Evolutionary conservation across 1,140 invertebrate genomes (phyloP).

Genomic region (Cepaea nemoralis): DNA sequence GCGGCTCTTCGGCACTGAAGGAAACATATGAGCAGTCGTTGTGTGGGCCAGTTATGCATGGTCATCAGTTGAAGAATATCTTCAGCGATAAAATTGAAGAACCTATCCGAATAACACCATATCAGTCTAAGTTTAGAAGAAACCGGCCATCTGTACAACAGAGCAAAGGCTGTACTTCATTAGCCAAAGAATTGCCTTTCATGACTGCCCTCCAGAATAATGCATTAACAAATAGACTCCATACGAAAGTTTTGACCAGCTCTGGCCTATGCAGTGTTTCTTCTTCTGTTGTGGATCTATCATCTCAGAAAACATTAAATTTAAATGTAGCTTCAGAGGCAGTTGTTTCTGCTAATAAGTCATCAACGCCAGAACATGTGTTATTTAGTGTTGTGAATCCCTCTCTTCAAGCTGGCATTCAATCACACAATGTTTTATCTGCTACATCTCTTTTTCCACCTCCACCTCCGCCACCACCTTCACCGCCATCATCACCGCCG

Average conservation of each 20-base stretch:
- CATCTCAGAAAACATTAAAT: background rate
- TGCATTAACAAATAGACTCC: background rate
- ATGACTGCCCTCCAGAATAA: background rate
- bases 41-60: conserved; percentile 46
- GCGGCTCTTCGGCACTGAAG: background rate
- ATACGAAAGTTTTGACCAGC: background rate
- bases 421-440: background rate
- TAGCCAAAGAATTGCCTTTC: background rate
- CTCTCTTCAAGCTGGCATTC: background rate
- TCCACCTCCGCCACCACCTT: too few species aligned
- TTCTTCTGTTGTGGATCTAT: background rate
- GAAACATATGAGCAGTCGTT: background rate
- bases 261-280: background rate
- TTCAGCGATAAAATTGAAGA: conserved; percentile 22
- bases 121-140: background rate
- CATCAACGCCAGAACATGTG: background rate
- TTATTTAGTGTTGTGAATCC: background rate
- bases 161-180: background rate
- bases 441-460: background rate
- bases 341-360: background rate
- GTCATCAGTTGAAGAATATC: conserved; percentile 52
- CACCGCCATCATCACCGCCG: too few species aligned
- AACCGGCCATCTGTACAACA: background rate
- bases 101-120: background rate
- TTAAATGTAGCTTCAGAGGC: background rate